Conservation (phyloP, 64 coral and sea anemone genomes). For the Hydrozoanthus tunicans region DNA sequence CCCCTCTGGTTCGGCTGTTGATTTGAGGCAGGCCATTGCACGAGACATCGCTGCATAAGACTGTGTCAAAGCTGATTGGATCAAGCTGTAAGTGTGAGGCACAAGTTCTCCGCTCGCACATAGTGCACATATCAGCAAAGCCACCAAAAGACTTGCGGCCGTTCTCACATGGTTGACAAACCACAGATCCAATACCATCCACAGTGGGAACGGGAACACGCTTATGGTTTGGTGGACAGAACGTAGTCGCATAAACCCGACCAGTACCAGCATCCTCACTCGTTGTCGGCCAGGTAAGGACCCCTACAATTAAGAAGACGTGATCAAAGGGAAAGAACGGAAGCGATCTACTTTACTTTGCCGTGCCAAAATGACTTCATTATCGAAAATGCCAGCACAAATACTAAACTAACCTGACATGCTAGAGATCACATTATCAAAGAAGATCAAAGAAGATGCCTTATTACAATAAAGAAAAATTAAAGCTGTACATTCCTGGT, state of each 20-base stretch:
- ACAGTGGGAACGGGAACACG: conserved; percentile 41
- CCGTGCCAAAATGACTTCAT: too few species aligned
- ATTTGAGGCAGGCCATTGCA: background rate
- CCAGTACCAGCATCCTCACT: conserved; percentile 61
- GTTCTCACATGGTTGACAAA: conserved; percentile 62
- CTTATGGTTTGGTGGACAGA: conserved; percentile 63
- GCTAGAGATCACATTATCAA: too few species aligned
- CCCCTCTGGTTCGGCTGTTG: conserved; percentile 11
- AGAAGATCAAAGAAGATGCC: too few species aligned
- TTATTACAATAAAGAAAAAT: too few species aligned
- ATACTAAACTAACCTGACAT: too few species aligned
- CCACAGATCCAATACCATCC: background rate
- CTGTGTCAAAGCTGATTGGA: background rate
- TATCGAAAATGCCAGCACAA: too few species aligned
- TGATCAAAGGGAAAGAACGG: background rate
- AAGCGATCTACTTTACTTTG: too few species aligned
- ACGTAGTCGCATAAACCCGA: conserved; percentile 57
- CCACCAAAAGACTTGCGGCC: conserved; percentile 72
- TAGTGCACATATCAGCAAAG: conserved; percentile 54
- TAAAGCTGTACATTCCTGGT: too few species aligned
- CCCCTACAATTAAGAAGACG: background rate
- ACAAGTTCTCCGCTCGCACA: conserved; percentile 50
- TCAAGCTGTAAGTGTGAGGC: background rate
- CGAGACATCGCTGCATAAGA: background rate
- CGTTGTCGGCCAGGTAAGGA: conserved; percentile 57